Evolutionary conservation across 2,888 invertebrate species (phyloP).

Genomic region (Eupithecia abbreviata): DNA sequence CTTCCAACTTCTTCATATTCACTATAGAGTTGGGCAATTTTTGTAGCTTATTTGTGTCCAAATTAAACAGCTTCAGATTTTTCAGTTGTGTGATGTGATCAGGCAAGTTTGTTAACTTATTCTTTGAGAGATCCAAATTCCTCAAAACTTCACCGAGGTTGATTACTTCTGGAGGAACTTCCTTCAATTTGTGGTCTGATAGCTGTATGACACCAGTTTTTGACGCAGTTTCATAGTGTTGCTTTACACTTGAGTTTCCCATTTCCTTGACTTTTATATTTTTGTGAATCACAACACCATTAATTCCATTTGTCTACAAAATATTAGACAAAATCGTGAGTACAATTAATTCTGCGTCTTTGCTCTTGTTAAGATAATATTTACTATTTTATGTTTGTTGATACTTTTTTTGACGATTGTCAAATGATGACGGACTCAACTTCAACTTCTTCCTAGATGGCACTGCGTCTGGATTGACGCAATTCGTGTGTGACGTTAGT

Average conservation of each 20-base stretch:
- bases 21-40: conserved; percentile 87
- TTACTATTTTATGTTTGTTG: background rate
- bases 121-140: conserved; percentile 96
- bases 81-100: conserved; percentile 90
- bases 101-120: conserved; percentile 91
- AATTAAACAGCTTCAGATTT: conserved; percentile 88
- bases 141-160: conserved; percentile 87
- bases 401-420: background rate
- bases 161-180: conserved; percentile 87
- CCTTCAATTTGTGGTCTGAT: conserved; percentile 91
- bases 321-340: background rate
- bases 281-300: background rate
- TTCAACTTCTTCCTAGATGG: too few species aligned
- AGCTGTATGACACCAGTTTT: conserved; percentile 97
- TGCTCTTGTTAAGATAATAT: background rate
- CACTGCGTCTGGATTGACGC: too few species aligned
- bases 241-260: conserved; percentile 95
- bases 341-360: background rate
- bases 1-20: conserved; percentile 88
- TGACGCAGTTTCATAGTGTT: conserved; percentile 96
- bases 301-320: background rate
- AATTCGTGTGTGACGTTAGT: too few species aligned
- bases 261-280: conserved; percentile 72
- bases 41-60: conserved; percentile 92
- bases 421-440: too few species aligned